Evolutionary conservation across 2,113 vertebrate genomes (phyloP).

Genomic region (Peromyscus maniculatus): DNA sequence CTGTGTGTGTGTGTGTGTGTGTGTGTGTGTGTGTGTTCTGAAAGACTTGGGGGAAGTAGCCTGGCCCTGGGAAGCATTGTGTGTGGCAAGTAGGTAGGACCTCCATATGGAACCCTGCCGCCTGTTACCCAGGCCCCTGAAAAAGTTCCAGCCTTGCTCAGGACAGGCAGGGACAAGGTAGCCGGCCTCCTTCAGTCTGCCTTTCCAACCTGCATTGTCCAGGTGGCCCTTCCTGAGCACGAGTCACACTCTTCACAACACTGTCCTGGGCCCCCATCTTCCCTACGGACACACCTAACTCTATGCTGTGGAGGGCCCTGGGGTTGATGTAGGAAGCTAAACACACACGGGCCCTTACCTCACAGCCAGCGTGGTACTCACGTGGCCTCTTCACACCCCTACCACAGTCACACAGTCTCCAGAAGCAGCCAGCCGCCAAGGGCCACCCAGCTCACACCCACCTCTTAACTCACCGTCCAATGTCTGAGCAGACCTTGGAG

Average conservation of each 20-base stretch:
- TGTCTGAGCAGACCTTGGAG: slow-evolving; percentile 76
- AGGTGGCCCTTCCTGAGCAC: not conserved
- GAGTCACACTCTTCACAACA: not conserved
- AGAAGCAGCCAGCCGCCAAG: not conserved
- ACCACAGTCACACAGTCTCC: not conserved
- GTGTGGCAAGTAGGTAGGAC: not conserved
- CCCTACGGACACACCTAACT: fast-evolving
- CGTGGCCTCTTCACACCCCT: fast-evolving
- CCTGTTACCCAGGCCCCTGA: fast-evolving
- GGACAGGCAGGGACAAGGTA: not conserved
- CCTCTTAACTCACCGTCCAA: slow-evolving; percentile 78
- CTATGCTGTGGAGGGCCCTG: not conserved
- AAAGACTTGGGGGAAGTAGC: not conserved
- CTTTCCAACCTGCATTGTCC: not conserved
- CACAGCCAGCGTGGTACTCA: too few species aligned
- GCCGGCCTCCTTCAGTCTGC: not conserved
- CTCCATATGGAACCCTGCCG: fast-evolving
- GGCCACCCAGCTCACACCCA: not conserved
- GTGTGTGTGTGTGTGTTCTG: not conserved
- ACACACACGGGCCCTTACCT: fast-evolving
- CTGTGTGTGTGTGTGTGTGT: not conserved
- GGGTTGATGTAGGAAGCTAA: not conserved
- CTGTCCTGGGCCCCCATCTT: not conserved
- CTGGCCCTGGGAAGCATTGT: not conserved
- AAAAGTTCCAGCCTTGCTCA: not conserved